Evolutionary conservation across 2,888 invertebrate species (phyloP).

Genomic region (Chironomus tentans): DNA sequence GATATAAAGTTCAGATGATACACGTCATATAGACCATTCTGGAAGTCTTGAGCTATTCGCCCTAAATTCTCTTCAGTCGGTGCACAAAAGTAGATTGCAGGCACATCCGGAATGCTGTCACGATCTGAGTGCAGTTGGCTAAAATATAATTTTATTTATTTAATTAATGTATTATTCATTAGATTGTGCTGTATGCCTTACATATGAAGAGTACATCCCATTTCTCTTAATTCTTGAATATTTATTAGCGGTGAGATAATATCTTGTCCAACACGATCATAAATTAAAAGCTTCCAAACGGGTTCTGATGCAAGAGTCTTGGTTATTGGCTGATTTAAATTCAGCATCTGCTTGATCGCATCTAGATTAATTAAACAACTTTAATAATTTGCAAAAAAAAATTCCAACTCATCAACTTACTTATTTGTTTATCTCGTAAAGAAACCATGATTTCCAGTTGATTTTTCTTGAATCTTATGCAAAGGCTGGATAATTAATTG

Average conservation of each 20-base stretch:
- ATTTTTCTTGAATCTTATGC: no score
- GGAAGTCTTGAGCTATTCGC: conserved; percentile 82
- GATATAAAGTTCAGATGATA: conserved; percentile 96
- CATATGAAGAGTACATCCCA: conserved; percentile 97
- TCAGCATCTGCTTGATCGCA: conserved; percentile 92
- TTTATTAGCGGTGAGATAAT: conserved; percentile 95
- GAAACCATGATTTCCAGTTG: conserved; percentile 48
- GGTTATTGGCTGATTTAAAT: conserved; percentile 73
- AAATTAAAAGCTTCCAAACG: conserved; percentile 92
- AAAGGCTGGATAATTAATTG: no score
- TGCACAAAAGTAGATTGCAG: conserved; percentile 95
- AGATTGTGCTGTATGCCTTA: conserved; percentile 45
- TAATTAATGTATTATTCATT: conserved; percentile 16
- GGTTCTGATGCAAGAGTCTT: conserved; percentile 75
- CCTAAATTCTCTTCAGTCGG: conserved; percentile 94
- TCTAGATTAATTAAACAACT: conserved; percentile 49
- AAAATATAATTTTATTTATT: conserved; percentile 28
- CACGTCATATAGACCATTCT: conserved; percentile 82
- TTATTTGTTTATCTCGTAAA: conserved; percentile 62
- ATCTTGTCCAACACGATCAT: conserved; percentile 94
- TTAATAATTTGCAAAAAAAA: neutral
- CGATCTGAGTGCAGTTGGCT: conserved; percentile 81
- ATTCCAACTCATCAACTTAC: conserved; percentile 42
- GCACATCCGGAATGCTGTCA: conserved; percentile 95
- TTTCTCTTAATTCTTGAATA: conserved; percentile 87